phyloP scores from a whole-genome alignment of 2,113 vertebrate genomes.

The Triplophysa dalaica region DNA sequence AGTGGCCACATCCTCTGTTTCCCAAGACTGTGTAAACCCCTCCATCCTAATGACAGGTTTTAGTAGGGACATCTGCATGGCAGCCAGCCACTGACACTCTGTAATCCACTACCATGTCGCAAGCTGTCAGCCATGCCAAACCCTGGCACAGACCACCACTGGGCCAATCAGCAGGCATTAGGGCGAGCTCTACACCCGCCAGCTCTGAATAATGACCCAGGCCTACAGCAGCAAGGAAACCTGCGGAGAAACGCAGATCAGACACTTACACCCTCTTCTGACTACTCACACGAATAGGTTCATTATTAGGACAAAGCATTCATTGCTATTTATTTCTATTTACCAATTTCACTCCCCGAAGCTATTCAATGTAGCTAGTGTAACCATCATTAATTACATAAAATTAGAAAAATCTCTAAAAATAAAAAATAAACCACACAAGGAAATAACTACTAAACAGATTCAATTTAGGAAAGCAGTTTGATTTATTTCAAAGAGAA shows the following conservation, averaged over 20 bases:
- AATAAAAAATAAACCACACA: not conserved
- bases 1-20: conserved; percentile 19
- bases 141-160: conserved; percentile 47
- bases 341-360: too few species aligned
- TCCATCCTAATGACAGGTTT: conserved; percentile 58
- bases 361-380: too few species aligned
- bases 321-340: not conserved
- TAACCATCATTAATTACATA: too few species aligned
- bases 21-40: conserved; percentile 48
- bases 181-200: conserved; percentile 40
- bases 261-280: conserved; percentile 30
- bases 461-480: not conserved
- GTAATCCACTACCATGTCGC: conserved; percentile 59
- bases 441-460: not conserved
- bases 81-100: conserved; percentile 45
- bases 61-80: conserved; percentile 55
- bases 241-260: conserved; percentile 37
- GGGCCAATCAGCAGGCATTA: conserved; percentile 44
- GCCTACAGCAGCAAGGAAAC: conserved; percentile 26
- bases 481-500: not conserved
- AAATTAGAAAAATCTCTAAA: not conserved
- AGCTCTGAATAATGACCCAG: conserved; percentile 43
- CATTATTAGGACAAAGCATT: not conserved
- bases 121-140: conserved; percentile 47
- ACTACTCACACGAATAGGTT: conserved; percentile 32